Conservation (phyloP, 2,797 vertebrate species). For the Cossypha caffra region DNA sequence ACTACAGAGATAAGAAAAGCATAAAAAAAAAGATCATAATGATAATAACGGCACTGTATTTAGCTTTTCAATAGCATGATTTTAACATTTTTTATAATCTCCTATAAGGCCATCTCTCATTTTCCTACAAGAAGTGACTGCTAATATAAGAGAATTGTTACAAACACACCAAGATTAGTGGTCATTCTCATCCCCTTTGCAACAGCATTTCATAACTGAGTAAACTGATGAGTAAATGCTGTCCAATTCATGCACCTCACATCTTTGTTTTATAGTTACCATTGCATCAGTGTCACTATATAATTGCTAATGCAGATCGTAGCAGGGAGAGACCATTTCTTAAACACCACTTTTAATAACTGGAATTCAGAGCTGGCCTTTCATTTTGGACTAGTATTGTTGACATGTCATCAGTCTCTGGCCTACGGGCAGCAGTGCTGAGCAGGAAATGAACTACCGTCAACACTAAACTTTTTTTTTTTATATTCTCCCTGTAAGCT, state of each 20-base stretch:
- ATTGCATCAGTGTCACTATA: background rate
- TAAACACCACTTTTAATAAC: background rate
- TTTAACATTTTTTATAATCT: background rate
- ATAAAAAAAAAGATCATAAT: background rate
- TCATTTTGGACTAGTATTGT: background rate
- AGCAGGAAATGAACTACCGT: background rate
- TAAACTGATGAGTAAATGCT: background rate
- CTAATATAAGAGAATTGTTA: background rate
- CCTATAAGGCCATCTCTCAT: background rate
- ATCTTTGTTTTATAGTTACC: background rate
- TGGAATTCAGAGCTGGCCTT: background rate
- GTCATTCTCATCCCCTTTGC: background rate
- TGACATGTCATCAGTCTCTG: background rate
- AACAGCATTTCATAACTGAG: background rate
- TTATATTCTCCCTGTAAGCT: background rate
- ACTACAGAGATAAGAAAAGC: background rate
- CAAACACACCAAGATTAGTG: background rate
- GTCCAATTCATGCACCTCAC: background rate
- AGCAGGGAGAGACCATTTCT: background rate
- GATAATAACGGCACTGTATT: background rate
- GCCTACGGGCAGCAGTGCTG: background rate
- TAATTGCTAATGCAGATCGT: background rate
- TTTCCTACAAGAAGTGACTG: background rate
- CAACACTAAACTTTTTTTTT: background rate
- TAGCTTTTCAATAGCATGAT: background rate